These are phyloP conservation scores for Zaprionus obscuricornis DNA, from an alignment of 2,888 invertebrate genomes.

Conservation along the genomic window DNA sequence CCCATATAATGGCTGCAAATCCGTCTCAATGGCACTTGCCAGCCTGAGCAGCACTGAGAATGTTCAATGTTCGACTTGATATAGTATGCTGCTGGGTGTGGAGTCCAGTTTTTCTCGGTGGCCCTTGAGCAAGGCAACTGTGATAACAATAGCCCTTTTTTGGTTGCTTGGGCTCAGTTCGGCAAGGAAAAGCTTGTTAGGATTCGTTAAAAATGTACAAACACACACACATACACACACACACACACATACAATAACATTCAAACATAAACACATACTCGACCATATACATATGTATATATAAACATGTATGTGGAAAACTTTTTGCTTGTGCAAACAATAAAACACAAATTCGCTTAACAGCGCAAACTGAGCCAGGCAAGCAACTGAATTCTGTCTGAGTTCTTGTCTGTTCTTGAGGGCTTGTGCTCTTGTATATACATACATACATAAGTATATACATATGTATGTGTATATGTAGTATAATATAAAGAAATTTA, in stretches of 20 bases:
- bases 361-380: constrained; percentile 41
- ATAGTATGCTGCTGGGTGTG: constrained; percentile 29
- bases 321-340: constrained; percentile 77
- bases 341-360: constrained; percentile 79
- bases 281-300: constrained; percentile 9
- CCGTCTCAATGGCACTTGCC: constrained; percentile 75
- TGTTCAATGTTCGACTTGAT: neutral
- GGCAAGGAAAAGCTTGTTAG: constrained; percentile 73
- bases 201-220: constrained; percentile 77
- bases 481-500: constrained; percentile 62
- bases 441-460: too few relatives aligned
- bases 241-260: constrained; percentile 47
- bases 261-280: neutral
- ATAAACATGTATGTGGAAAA: constrained; percentile 53
- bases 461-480: neutral
- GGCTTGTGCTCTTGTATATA: too few relatives aligned
- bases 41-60: constrained; percentile 27
- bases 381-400: constrained; percentile 26
- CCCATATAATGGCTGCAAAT: constrained; percentile 71
- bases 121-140: constrained; percentile 56
- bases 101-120: constrained; percentile 35
- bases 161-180: constrained; percentile 42
- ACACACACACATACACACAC: constrained; percentile 27
- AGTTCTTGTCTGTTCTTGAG: constrained; percentile 49
- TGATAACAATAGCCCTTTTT: constrained; percentile 73